These are phyloP conservation scores for Phania funesta DNA, from an alignment of 2,888 invertebrate genomes.

Conservation along the genomic window DNA sequence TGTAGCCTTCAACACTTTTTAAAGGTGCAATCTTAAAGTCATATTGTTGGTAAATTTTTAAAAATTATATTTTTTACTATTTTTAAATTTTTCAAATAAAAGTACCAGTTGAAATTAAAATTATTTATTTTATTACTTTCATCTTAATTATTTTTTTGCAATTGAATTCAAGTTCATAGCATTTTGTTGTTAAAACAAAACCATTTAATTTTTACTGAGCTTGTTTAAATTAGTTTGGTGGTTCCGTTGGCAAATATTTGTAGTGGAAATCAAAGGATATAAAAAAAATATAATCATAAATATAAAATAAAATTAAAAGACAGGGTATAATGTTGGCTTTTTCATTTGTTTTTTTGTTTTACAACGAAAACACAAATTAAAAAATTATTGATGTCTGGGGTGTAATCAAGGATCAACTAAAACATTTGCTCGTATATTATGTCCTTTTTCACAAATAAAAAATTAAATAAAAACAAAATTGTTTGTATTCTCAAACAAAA, in stretches of 20 bases:
- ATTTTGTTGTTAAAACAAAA: constrained; percentile 1
- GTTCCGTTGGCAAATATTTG: neutral
- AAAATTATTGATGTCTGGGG: constrained; percentile 10
- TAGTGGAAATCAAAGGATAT: neutral
- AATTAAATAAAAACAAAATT: no score
- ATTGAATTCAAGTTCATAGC: neutral
- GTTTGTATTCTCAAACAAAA: no score
- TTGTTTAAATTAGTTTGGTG: constrained; percentile 20
- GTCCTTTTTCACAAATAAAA: neutral
- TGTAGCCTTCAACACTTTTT: no score
- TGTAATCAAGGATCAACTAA: neutral
- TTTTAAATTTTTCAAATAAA: no score
- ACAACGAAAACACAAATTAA: constrained; percentile 1
- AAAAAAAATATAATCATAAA: neutral
- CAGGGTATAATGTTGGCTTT: neutral
- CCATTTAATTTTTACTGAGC: constrained; percentile 21
- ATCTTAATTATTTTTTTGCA: neutral
- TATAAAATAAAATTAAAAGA: neutral
- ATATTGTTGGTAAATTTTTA: no score
- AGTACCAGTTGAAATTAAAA: no score
- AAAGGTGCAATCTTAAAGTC: no score
- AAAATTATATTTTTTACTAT: no score
- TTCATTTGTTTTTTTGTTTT: neutral
- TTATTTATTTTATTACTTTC: neutral
- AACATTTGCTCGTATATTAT: neutral